Conservation (phyloP, 2,888 invertebrate species). For the Apodemia duryi region DNA sequence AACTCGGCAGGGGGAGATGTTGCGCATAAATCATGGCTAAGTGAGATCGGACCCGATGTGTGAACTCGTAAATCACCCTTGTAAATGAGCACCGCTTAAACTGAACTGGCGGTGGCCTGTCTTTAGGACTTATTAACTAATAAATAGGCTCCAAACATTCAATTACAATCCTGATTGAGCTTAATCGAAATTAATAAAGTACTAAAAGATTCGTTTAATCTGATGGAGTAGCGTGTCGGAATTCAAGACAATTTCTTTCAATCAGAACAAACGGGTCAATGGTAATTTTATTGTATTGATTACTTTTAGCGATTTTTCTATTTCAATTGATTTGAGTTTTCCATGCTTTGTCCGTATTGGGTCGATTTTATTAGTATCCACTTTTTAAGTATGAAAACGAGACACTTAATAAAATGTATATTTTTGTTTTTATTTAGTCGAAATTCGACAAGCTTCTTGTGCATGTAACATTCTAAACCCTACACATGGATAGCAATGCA, state of each 20-base stretch:
- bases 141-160: slow-evolving; percentile 20
- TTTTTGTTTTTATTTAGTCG: too few relatives aligned
- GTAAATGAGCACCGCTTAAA: slow-evolving; percentile 62
- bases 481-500: too few relatives aligned
- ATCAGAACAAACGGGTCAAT: neutral
- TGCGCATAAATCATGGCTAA: slow-evolving; percentile 75
- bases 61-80: slow-evolving; percentile 75
- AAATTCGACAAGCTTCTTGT: too few relatives aligned
- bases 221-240: neutral
- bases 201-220: neutral
- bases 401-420: too few relatives aligned
- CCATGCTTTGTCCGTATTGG: neutral
- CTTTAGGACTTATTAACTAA: slow-evolving; percentile 40
- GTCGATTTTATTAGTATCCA: too few relatives aligned
- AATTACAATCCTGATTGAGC: slow-evolving; percentile 8
- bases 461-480: too few relatives aligned
- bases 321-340: neutral
- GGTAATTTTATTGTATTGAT: neutral
- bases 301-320: neutral
- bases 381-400: too few relatives aligned
- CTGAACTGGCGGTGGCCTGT: slow-evolving; percentile 59
- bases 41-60: slow-evolving; percentile 74
- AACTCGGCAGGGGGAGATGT: slow-evolving; percentile 69
- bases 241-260: neutral
- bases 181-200: slow-evolving; percentile 1